Conservation (phyloP, 1,140 invertebrate genomes). For the Megalopta genalis region DNA sequence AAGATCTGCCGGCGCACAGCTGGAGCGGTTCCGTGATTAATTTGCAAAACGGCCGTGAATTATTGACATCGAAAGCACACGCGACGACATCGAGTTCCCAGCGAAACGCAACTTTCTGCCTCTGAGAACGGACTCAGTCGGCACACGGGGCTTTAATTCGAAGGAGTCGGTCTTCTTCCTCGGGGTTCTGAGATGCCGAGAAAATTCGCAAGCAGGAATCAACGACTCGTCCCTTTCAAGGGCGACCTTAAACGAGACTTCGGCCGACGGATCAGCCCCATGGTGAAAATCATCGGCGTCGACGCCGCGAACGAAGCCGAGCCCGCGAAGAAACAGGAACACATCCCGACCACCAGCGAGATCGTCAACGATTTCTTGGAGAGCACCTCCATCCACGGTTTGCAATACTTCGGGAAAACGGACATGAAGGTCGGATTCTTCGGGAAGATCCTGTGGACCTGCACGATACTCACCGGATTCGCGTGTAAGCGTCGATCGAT, state of each 20-base stretch:
- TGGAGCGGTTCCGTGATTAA: not conserved
- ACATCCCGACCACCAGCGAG: not conserved
- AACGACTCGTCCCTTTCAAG: not conserved
- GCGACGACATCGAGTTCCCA: not conserved
- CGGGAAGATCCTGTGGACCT: constrained; percentile 48
- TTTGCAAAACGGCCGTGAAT: constrained; percentile 2
- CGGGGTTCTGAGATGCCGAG: not conserved
- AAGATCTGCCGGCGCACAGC: not conserved
- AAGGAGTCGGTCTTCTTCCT: not conserved
- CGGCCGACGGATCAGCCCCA: not conserved
- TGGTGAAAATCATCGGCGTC: not conserved
- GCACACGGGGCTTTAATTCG: not conserved
- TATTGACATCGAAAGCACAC: constrained; percentile 1
- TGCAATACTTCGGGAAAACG: constrained; percentile 54
- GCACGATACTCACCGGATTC: constrained; percentile 40
- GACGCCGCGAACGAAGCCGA: not conserved
- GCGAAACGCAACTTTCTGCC: constrained; percentile 14
- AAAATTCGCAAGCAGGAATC: not conserved
- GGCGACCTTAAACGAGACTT: not conserved
- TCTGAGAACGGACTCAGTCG: constrained; percentile 12
- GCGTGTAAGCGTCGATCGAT: constrained; percentile 16
- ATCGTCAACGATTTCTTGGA: constrained; percentile 39
- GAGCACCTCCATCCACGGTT: constrained; percentile 50
- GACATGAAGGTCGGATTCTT: constrained; percentile 10
- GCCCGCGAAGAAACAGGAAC: not conserved